Conservation (phyloP, 2,113 vertebrate genomes). For the Acrocephalus arundinaceus region DNA sequence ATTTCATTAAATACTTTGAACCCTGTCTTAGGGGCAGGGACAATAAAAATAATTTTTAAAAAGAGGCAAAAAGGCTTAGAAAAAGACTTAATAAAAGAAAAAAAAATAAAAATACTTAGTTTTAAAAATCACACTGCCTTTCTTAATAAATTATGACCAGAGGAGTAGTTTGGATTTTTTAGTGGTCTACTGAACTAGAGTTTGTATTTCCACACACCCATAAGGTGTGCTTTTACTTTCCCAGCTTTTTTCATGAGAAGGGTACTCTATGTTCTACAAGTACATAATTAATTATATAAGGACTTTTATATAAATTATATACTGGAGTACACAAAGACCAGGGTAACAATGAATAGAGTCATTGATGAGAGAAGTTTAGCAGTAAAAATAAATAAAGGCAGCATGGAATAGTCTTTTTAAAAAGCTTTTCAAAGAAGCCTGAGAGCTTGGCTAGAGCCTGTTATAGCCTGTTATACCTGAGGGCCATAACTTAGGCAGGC, state of each 20-base stretch:
- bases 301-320: background rate
- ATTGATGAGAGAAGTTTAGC: background rate
- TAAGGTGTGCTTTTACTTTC: background rate
- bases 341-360: background rate
- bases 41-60: background rate
- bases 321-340: background rate
- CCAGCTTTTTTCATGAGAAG: background rate
- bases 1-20: background rate
- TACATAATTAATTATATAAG: background rate
- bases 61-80: background rate
- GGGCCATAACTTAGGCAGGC: background rate
- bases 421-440: background rate
- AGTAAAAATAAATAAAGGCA: background rate
- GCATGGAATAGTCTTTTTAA: background rate
- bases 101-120: background rate
- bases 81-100: too few species aligned
- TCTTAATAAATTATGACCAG: background rate
- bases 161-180: background rate
- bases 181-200: background rate
- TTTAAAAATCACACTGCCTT: background rate
- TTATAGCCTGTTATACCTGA: background rate
- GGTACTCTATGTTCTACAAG: background rate
- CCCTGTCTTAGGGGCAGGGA: rapidly evolving
- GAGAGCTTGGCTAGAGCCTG: background rate
- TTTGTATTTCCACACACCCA: rapidly evolving